Percentiles rank a stretch among this genome's conserved stretches.
These are phyloP conservation scores for Andrena hattorfiana DNA, from an alignment of 2,888 invertebrate genomes.

Conservation along the genomic window DNA sequence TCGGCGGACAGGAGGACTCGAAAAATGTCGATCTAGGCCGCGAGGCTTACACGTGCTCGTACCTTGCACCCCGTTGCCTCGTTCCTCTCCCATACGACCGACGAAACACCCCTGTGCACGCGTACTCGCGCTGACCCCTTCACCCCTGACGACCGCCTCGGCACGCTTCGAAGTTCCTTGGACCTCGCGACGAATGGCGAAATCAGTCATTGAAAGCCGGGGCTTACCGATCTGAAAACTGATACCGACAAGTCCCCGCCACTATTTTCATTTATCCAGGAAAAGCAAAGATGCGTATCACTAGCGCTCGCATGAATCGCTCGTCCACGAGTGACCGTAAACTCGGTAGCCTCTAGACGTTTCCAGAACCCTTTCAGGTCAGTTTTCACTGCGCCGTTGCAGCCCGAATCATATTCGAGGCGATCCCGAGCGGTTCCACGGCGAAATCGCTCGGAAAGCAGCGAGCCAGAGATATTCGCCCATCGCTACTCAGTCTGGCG, in stretches of 20 bases:
- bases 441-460: slow-evolving; percentile 51
- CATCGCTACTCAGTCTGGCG: slow-evolving; percentile 55
- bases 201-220: background rate
- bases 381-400: background rate
- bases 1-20: background rate
- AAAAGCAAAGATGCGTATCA: background rate
- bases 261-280: no score
- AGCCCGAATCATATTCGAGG: slow-evolving; percentile 33
- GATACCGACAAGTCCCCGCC: no score
- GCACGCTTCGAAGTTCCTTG: background rate
- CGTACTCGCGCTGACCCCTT: slow-evolving; percentile 21
- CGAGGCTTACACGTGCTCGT: slow-evolving; percentile 48
- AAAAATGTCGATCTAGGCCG: slow-evolving; percentile 50
- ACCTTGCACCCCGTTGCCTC: slow-evolving; percentile 29
- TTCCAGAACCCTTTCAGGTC: background rate
- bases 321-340: background rate
- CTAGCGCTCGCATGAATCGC: background rate
- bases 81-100: slow-evolving; percentile 17
- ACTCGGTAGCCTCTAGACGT: background rate
- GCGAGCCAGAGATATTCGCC: slow-evolving; percentile 51
- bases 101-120: slow-evolving; percentile 21
- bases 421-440: slow-evolving; percentile 18
- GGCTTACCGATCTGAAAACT: no score
- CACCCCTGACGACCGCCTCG: background rate
- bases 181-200: background rate